phyloP scores from a whole-genome alignment of 2,888 invertebrate species.

The Drosophila parthenogenetica region DNA sequence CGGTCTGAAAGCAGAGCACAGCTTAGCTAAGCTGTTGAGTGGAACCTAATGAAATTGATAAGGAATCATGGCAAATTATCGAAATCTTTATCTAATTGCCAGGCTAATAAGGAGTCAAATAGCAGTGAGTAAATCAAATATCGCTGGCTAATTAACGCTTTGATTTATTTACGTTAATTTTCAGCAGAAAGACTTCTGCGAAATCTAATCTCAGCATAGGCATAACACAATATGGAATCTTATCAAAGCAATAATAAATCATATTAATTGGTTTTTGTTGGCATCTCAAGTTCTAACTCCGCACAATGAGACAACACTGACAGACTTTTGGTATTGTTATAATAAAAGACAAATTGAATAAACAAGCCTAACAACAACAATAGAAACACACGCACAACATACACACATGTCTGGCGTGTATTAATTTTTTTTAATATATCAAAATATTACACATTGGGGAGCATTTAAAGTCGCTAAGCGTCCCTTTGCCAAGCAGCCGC shows the following conservation, averaged over 20 bases:
- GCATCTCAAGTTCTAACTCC: constrained; percentile 12
- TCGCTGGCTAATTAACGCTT: constrained; percentile 45
- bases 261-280: constrained; percentile 61
- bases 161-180: constrained; percentile 35
- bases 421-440: constrained; percentile 46
- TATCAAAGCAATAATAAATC: constrained; percentile 61
- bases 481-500: constrained; percentile 42
- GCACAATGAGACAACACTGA: constrained; percentile 14
- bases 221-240: constrained; percentile 25
- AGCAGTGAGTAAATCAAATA: constrained; percentile 41
- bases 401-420: constrained; percentile 32
- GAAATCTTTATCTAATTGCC: constrained; percentile 31
- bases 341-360: constrained; percentile 60
- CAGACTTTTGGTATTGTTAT: constrained; percentile 33
- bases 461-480: constrained; percentile 44
- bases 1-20: constrained; percentile 4
- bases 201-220: background rate
- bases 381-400: constrained; percentile 22
- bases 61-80: constrained; percentile 19
- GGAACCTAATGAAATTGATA: constrained; percentile 35
- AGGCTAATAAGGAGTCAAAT: constrained; percentile 34
- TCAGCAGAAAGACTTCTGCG: background rate
- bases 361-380: constrained; percentile 35
- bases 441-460: constrained; percentile 13
- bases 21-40: constrained; percentile 20